phyloP scores from a whole-genome alignment of 2,113 vertebrate species.

The Numenius arquata region DNA sequence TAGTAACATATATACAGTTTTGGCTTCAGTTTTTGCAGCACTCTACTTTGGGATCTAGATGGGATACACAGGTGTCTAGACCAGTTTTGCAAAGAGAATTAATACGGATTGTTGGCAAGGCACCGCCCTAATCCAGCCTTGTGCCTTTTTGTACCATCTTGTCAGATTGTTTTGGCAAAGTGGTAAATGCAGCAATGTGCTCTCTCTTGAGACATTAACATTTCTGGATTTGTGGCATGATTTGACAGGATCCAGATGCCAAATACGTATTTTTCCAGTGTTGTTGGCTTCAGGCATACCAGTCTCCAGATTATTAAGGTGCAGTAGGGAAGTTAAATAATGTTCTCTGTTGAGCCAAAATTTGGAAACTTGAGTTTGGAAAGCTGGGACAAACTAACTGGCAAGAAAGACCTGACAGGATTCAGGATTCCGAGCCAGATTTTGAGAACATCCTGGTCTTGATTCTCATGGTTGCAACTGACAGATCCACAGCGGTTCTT shows the following conservation, averaged over 20 bases:
- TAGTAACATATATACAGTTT: accelerated
- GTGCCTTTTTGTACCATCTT: background rate
- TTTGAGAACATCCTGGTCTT: background rate
- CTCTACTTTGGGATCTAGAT: background rate
- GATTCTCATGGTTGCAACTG: accelerated
- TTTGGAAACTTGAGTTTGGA: background rate
- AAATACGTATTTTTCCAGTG: background rate
- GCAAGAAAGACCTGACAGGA: background rate
- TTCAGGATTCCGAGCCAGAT: background rate
- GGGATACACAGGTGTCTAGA: background rate
- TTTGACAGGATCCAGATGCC: background rate
- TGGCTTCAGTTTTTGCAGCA: background rate
- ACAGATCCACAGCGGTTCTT: background rate
- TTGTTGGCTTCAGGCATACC: background rate
- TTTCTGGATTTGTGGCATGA: background rate
- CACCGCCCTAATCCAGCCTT: background rate
- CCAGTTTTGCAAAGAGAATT: background rate
- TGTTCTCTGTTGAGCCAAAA: background rate
- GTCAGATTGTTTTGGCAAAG: background rate
- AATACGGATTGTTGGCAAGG: accelerated
- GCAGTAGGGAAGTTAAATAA: background rate
- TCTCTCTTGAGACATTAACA: background rate
- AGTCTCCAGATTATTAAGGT: background rate
- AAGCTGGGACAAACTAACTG: background rate
- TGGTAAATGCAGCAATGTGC: background rate